Conservation (phyloP, 2,797 vertebrate genomes). For the Capromys pilorides region DNA sequence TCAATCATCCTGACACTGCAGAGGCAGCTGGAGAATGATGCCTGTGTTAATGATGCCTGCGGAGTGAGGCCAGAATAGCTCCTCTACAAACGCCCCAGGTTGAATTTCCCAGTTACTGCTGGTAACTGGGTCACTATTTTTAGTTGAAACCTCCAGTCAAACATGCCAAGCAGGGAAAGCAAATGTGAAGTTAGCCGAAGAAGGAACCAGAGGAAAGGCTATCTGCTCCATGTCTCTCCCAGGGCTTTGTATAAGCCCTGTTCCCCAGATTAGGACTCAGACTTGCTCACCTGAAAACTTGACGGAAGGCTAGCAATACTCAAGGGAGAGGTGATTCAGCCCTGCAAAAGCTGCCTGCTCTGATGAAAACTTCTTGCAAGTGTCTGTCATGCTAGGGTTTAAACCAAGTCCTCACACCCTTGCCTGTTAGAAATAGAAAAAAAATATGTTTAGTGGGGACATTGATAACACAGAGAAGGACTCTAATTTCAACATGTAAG, state of each 20-base stretch:
- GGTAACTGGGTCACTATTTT: conserved; percentile 75
- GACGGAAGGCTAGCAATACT: not conserved
- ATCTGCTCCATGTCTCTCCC: not conserved
- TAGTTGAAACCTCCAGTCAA: conserved; percentile 64
- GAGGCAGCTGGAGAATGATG: conserved; percentile 57
- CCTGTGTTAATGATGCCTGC: conserved; percentile 45
- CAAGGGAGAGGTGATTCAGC: not conserved
- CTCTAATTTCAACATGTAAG: not conserved
- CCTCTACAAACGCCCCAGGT: conserved; percentile 24
- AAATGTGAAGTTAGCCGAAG: conserved; percentile 39
- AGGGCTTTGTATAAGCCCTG: not conserved
- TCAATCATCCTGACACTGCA: conserved; percentile 69
- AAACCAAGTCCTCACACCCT: not conserved
- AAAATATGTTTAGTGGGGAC: not conserved
- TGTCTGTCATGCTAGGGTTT: not conserved
- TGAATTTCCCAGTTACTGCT: conserved; percentile 19
- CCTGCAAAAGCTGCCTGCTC: not conserved
- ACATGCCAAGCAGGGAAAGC: conserved; percentile 62
- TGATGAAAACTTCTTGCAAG: not conserved
- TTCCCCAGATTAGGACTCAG: not conserved
- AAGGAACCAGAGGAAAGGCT: not conserved
- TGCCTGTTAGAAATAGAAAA: not conserved
- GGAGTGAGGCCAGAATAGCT: conserved; percentile 40
- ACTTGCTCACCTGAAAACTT: not conserved
- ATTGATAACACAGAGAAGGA: not conserved